Conservation (phyloP, 1,140 invertebrate species). For the Calliphora vicina region DNA sequence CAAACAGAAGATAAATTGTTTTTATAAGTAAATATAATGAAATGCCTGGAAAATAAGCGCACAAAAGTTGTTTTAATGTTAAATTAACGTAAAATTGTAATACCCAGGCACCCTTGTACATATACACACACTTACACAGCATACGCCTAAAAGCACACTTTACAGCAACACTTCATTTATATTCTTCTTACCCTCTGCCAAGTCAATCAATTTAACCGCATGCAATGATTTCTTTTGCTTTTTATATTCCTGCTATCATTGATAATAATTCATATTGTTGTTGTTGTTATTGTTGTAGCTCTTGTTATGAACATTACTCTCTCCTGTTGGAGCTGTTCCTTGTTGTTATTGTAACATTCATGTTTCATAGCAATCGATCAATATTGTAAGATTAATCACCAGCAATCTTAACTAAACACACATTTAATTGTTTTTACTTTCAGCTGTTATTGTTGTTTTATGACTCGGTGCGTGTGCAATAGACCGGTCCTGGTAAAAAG, state of each 20-base stretch:
- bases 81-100: not conserved
- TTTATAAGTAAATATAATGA: not conserved
- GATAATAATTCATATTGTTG: no score
- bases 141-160: not conserved
- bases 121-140: not conserved
- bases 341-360: not conserved
- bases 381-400: not conserved
- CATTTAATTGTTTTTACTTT: not conserved
- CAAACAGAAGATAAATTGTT: no score
- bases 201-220: constrained; percentile 1
- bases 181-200: not conserved
- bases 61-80: not conserved
- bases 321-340: no score
- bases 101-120: not conserved
- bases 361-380: not conserved
- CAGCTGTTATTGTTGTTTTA: not conserved
- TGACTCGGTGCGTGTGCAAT: no score
- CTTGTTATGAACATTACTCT: no score
- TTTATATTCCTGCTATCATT: not conserved
- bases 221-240: not conserved
- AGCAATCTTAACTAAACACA: not conserved
- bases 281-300: not conserved
- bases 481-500: not conserved
- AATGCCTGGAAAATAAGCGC: not conserved
- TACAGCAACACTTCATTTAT: constrained; percentile 1